Base-by-base conservation (phyloP, 2,113 vertebrate genomes). In the Thryonomys swinderianus region DNA sequence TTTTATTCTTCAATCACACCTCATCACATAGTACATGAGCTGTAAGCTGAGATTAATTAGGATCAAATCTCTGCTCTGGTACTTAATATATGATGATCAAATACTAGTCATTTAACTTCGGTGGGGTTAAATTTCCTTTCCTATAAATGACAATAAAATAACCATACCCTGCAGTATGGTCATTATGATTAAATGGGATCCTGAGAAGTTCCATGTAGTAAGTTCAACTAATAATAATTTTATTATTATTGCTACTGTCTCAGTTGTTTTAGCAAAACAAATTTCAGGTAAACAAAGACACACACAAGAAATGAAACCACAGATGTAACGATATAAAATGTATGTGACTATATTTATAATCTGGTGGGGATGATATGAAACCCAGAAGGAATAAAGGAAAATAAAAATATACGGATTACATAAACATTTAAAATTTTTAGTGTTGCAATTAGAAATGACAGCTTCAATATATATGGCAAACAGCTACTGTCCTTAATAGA, bases 211-310 rank as follows among this genome's bases (percentile, higher is more conserved):
- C 18, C 40, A 71, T 5, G 59, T 0, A 53, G 66, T 51, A 88
- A 86, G 85, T 27, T 7, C 34, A 95, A 5, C 87, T 64, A 64
- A 53, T 53, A 30, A 6, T 67, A 80, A 45, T 34, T 62, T 34
- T 27, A 45, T 67, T 78, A 81, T 85, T 71, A 83, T 61, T 66
- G 59, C 20, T 95, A 76, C 5, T 85, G 18, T 23, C 62, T 85
- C 45, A 93, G 3, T 88, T n/a, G 32, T 80, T 93, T 78, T 37
- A 95, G 55, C 11, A 76, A 91, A 91, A 73, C 23, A 53, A 45
- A 95, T 59, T 79, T 25, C 83, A 82, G 20, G n/a, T 57, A 71
- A 85, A 69, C 66, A 92, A 71, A 66, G n/a, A 69, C 23, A 86
- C 57, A 90, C 79, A 11, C 5, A 66, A 74, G 42, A 55, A 76